Evolutionary conservation across 2,797 vertebrate species (phyloP).

Genomic region (Adelosebastes latens): DNA sequence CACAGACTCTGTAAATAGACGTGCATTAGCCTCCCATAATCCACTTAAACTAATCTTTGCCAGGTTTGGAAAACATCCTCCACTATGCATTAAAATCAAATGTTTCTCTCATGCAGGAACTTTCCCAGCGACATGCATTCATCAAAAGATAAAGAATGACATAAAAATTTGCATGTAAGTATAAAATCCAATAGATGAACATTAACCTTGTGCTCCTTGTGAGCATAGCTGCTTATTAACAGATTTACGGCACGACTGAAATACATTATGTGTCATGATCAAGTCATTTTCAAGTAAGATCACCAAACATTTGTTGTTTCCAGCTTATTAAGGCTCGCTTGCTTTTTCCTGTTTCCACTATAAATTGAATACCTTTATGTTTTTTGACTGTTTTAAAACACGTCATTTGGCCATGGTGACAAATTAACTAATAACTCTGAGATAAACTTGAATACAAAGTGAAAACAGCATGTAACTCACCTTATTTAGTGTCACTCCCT

Average conservation of each 20-base stretch:
- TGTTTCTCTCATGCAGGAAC: not conserved
- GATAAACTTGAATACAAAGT: not conserved
- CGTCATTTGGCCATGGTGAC: not conserved
- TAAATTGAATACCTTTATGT: not conserved
- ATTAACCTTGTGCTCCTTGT: not conserved
- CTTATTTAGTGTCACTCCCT: conserved; percentile 7
- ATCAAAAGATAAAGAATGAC: not conserved
- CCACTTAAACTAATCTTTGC: conserved; percentile 72
- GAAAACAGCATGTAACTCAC: conserved; percentile 55
- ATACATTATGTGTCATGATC: not conserved
- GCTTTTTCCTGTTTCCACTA: not conserved
- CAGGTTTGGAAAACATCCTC: conserved; percentile 28
- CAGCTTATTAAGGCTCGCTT: not conserved
- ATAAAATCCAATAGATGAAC: not conserved
- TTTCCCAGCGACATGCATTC: not conserved
- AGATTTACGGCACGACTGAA: not conserved
- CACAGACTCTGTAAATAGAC: conserved; percentile 43
- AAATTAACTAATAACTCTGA: not conserved
- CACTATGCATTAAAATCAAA: conserved; percentile 20
- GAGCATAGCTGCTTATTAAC: not conserved
- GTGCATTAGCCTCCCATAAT: conserved; percentile 46
- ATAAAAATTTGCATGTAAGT: not conserved
- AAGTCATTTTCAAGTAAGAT: not conserved
- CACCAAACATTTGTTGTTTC: not conserved
- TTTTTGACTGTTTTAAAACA: not conserved